Conservation (phyloP, 2,797 vertebrate genomes). For the Meda fulgida region DNA sequence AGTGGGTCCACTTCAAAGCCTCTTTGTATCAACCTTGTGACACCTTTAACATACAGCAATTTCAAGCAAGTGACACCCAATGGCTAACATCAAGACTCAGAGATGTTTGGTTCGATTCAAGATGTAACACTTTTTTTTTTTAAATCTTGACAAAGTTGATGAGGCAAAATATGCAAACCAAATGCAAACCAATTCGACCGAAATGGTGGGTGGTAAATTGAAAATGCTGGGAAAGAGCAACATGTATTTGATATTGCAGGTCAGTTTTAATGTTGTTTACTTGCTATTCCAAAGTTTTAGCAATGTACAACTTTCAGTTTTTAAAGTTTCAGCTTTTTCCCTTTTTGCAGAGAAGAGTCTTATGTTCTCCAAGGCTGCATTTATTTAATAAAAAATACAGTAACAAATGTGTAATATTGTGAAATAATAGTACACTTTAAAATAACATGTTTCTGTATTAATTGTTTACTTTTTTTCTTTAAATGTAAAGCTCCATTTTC, state of each 20-base stretch:
- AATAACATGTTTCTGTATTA: too few relatives aligned
- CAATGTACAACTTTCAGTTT: background rate
- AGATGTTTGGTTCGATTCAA: background rate
- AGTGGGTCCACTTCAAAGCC: background rate
- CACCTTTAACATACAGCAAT: constrained; percentile 1
- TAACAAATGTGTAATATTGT: background rate
- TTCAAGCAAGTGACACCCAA: background rate
- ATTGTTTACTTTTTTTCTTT: background rate
- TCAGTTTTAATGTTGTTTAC: background rate
- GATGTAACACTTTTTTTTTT: background rate
- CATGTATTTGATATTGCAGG: too few relatives aligned
- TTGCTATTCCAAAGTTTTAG: background rate
- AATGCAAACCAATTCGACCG: too few relatives aligned
- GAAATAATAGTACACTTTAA: background rate
- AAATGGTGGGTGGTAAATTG: background rate
- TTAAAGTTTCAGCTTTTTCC: background rate
- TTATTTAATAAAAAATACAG: background rate
- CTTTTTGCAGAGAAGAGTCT: background rate
- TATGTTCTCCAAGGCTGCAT: background rate
- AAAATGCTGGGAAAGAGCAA: background rate
- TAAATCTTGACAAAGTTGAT: too few relatives aligned
- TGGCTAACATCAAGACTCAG: background rate
- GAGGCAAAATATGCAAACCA: background rate
- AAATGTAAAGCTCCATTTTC: background rate
- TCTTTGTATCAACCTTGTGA: background rate